These are phyloP conservation scores for Chanos chanos DNA, from an alignment of 2,797 vertebrate species.

Conservation along the genomic window DNA sequence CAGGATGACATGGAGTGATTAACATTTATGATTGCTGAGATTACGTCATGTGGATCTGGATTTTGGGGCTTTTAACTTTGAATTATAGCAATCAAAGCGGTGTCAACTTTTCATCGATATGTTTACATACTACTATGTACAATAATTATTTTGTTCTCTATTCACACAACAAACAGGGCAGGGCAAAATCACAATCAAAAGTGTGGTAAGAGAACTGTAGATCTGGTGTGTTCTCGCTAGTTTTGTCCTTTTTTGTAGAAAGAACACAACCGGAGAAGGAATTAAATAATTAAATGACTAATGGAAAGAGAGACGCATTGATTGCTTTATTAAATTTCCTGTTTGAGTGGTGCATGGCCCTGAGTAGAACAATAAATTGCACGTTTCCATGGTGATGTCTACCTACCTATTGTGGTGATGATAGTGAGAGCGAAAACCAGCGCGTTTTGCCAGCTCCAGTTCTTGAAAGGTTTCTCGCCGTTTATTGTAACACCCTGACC, in stretches of 20 bases:
- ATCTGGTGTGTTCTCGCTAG: too few species aligned
- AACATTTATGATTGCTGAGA: neutral
- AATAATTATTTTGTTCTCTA: too few species aligned
- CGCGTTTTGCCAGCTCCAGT: constrained; percentile 92
- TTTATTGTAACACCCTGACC: constrained; percentile 88
- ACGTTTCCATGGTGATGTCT: neutral
- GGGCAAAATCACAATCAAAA: too few species aligned
- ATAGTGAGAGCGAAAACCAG: constrained; percentile 93
- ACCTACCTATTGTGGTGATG: constrained; percentile 91
- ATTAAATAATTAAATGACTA: too few species aligned
- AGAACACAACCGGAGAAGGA: too few species aligned
- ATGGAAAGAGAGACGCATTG: neutral
- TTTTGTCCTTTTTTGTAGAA: too few species aligned
- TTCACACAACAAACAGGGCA: too few species aligned
- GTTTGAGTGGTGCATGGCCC: neutral
- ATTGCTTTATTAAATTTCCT: neutral
- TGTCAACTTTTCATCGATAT: too few species aligned
- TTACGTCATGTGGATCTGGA: neutral
- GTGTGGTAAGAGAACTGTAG: too few species aligned
- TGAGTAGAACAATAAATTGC: neutral
- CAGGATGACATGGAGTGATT: neutral
- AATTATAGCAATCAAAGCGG: too few species aligned
- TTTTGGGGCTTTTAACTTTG: neutral
- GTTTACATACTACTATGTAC: too few species aligned
- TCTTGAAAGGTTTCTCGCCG: constrained; percentile 78